Evolutionary conservation across 2,797 vertebrate species (phyloP).

Genomic region (Ciconia nigra): DNA sequence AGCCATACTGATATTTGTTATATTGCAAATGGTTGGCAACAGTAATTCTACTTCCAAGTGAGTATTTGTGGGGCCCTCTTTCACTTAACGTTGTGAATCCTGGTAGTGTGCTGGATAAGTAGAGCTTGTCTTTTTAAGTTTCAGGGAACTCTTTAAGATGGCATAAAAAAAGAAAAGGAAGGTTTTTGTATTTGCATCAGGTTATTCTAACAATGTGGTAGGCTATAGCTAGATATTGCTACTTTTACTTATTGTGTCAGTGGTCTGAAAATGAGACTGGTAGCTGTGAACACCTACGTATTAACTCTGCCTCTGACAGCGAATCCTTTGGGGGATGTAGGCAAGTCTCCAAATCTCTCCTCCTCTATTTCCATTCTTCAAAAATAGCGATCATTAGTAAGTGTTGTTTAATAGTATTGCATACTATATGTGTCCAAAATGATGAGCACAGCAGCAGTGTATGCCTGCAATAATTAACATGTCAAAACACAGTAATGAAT

Average conservation of each 20-base stretch:
- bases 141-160: background rate
- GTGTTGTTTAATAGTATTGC: background rate
- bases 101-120: background rate
- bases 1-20: background rate
- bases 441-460: background rate
- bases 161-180: background rate
- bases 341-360: conserved; percentile 1
- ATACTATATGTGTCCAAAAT: background rate
- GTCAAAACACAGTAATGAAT: background rate
- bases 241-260: background rate
- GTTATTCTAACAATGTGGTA: background rate
- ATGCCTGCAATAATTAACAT: background rate
- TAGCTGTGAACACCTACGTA: background rate
- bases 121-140: background rate
- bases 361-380: background rate
- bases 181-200: background rate
- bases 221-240: background rate
- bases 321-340: background rate
- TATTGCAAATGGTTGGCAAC: background rate
- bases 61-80: background rate
- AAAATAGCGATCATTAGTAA: background rate
- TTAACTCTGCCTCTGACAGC: background rate
- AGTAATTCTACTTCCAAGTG: background rate
- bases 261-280: background rate
- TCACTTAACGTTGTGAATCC: background rate